Conservation (phyloP, 2,113 vertebrate genomes). For the Cynoglossus semilaevis region DNA sequence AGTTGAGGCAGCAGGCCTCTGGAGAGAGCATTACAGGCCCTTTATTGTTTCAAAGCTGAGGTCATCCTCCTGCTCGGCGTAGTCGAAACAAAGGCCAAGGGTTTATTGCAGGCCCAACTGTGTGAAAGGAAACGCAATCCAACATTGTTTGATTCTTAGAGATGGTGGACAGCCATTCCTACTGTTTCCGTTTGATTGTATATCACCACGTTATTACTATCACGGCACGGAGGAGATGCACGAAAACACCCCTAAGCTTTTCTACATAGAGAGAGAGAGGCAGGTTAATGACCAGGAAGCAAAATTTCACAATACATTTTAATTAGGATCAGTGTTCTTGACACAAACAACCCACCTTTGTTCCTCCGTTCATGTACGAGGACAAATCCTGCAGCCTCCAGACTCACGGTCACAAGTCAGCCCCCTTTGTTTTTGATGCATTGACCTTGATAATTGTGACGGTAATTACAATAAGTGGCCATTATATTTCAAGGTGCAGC, state of each 20-base stretch:
- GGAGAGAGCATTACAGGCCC: slow-evolving; percentile 92
- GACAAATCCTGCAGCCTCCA: slow-evolving; percentile 33
- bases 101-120: slow-evolving; percentile 93
- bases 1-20: slow-evolving; percentile 92
- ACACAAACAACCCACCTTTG: not conserved
- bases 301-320: too few relatives aligned
- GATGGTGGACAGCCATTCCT: slow-evolving; percentile 62
- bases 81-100: slow-evolving; percentile 93
- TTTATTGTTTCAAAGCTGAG: slow-evolving; percentile 98
- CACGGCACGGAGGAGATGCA: not conserved
- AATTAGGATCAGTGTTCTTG: not conserved
- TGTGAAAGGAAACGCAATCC: slow-evolving; percentile 97
- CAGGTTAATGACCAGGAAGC: too few relatives aligned
- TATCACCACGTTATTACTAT: slow-evolving; percentile 1
- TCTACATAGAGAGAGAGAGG: too few relatives aligned
- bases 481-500: slow-evolving; percentile 81
- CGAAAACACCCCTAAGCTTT: too few relatives aligned
- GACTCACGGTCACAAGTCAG: slow-evolving; percentile 57
- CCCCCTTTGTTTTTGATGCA: slow-evolving; percentile 63
- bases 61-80: slow-evolving; percentile 92
- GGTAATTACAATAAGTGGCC: slow-evolving; percentile 82
- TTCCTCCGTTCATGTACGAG: slow-evolving; percentile 16
- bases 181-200: slow-evolving; percentile 42
- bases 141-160: slow-evolving; percentile 85
- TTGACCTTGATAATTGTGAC: slow-evolving; percentile 81